These are phyloP conservation scores for Iphiclides podalirius DNA, from an alignment of 2,888 invertebrate species.

Conservation along the genomic window DNA sequence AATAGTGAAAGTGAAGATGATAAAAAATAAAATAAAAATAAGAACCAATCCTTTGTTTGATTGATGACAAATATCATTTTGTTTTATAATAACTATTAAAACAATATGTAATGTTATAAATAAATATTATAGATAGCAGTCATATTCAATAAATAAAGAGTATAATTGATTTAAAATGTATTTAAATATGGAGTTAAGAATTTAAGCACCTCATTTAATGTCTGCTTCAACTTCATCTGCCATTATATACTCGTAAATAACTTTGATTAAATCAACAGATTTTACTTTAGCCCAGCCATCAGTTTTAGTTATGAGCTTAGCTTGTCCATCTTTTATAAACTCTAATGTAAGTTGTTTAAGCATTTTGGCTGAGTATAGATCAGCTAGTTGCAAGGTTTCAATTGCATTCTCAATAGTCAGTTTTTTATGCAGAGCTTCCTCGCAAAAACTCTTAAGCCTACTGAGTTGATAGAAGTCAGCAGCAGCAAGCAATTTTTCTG, in stretches of 20 bases:
- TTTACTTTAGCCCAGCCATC: slow-evolving; percentile 65
- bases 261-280: slow-evolving; percentile 64
- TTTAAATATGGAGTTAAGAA: too few relatives aligned
- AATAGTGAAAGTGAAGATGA: slow-evolving; percentile 37
- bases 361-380: slow-evolving; percentile 61
- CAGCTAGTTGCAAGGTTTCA: slow-evolving; percentile 65
- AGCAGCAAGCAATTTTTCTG: slow-evolving; percentile 65
- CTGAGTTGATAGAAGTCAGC: slow-evolving; percentile 69
- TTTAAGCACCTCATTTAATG: slow-evolving; percentile 27
- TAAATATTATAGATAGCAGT: too few relatives aligned
- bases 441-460: slow-evolving; percentile 63
- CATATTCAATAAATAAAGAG: too few relatives aligned
- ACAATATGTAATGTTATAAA: too few relatives aligned
- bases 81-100: too few relatives aligned
- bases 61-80: too few relatives aligned
- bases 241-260: slow-evolving; percentile 68
- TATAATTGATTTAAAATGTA: too few relatives aligned
- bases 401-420: slow-evolving; percentile 70
- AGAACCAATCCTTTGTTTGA: too few relatives aligned
- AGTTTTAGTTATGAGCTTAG: slow-evolving; percentile 63
- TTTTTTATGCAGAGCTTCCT: slow-evolving; percentile 66
- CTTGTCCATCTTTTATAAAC: slow-evolving; percentile 71
- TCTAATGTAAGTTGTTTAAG: slow-evolving; percentile 61
- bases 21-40: slow-evolving; percentile 19
- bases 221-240: slow-evolving; percentile 59